These are phyloP conservation scores for Motacilla alba DNA, from an alignment of 2,113 vertebrate species.

Conservation along the genomic window DNA sequence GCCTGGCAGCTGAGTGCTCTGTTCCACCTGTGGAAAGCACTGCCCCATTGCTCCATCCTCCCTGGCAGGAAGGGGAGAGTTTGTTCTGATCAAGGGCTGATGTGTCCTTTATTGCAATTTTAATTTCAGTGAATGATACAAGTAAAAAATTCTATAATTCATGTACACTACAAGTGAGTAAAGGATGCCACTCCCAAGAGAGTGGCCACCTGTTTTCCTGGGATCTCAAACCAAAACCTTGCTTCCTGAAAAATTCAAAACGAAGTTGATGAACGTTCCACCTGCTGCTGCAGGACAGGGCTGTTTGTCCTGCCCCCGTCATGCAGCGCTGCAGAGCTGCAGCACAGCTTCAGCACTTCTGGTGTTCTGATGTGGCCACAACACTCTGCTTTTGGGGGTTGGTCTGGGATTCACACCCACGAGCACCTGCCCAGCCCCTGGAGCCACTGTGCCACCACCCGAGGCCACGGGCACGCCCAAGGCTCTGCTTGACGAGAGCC, in stretches of 20 bases:
- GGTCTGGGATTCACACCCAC: neutral
- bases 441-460: neutral
- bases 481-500: neutral
- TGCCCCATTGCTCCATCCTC: neutral
- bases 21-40: neutral
- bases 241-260: neutral
- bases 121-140: neutral
- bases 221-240: neutral
- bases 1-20: neutral
- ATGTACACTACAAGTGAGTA: neutral
- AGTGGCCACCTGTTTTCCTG: neutral
- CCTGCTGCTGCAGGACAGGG: no score
- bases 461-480: neutral
- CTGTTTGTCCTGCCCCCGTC: neutral
- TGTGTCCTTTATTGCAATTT: neutral
- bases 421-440: fast-evolving
- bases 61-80: neutral
- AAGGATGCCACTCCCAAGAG: neutral
- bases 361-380: fast-evolving
- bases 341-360: neutral
- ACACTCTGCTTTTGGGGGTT: neutral
- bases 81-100: neutral
- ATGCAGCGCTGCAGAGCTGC: fast-evolving
- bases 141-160: neutral
- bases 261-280: neutral